Conservation (phyloP, 2,797 vertebrate genomes). For the Parambassis ranga region DNA sequence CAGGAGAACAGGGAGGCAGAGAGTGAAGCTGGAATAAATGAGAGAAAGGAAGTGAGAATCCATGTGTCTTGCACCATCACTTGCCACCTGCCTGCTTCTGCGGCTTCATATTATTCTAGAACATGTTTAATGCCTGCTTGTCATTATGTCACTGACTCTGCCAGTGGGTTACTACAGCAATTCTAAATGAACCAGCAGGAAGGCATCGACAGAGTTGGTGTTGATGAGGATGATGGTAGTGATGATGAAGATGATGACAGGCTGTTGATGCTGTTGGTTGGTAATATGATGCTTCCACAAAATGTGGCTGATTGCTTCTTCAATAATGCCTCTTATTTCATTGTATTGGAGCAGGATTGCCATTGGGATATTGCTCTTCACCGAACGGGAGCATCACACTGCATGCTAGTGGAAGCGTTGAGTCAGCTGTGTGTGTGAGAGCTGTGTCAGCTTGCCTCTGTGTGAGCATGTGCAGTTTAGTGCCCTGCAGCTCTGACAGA, state of each 20-base stretch:
- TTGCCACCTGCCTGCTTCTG: constrained; percentile 11
- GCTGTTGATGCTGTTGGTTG: constrained; percentile 14
- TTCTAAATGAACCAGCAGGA: constrained; percentile 13
- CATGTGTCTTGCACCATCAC: constrained; percentile 1
- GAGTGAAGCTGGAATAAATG: constrained; percentile 16
- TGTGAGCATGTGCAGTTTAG: constrained; percentile 23
- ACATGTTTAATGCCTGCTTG: constrained; percentile 11
- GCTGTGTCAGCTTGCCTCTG: constrained; percentile 7
- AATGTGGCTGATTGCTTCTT: constrained; percentile 20
- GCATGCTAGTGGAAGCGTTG: constrained; percentile 6
- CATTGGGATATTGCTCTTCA: constrained; percentile 1
- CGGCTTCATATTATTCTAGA: constrained; percentile 15
- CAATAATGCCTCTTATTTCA: not conserved
- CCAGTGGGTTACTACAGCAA: constrained; percentile 12
- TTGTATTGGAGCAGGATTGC: constrained; percentile 18
- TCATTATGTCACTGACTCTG: constrained; percentile 38
- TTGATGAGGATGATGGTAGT: constrained; percentile 29
- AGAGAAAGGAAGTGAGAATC: not conserved
- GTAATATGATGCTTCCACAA: constrained; percentile 27
- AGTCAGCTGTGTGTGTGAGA: constrained; percentile 40
- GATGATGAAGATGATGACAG: constrained; percentile 16
- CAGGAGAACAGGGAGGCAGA: constrained; percentile 9
- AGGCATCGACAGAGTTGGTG: constrained; percentile 12
- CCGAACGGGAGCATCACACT: constrained; percentile 28
- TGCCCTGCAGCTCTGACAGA: constrained; percentile 46